These are phyloP conservation scores for Chaetogeoica ovagalla DNA, from an alignment of 2,888 invertebrate genomes.

Conservation along the genomic window DNA sequence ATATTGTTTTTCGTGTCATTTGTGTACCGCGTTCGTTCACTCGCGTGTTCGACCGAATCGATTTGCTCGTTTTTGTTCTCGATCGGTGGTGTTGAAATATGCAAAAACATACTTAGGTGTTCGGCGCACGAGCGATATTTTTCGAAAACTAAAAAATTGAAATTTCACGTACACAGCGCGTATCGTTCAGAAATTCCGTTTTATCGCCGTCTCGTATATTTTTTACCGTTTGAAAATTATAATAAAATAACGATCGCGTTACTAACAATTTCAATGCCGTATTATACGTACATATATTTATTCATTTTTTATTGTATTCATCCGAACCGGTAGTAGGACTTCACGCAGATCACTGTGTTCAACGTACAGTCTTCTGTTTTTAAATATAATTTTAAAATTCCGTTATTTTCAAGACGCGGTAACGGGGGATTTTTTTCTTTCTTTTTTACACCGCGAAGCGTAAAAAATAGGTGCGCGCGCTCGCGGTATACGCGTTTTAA, in stretches of 20 bases:
- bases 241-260: conserved; percentile 19
- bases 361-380: conserved; percentile 17
- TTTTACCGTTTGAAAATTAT: background rate
- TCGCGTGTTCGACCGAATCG: no score
- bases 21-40: no score
- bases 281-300: background rate
- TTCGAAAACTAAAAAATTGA: background rate
- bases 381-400: conserved; percentile 20
- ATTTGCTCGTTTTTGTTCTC: no score
- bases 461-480: background rate
- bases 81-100: no score
- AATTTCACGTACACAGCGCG: no score
- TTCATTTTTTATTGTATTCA: background rate
- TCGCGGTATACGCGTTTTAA: background rate
- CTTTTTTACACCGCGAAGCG: background rate
- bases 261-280: conserved; percentile 3
- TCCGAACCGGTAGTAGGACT: background rate
- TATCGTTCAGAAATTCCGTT: conserved; percentile 18
- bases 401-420: background rate
- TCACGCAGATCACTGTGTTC: conserved; percentile 7
- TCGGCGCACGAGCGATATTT: no score
- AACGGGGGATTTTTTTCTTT: background rate
- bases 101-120: no score
- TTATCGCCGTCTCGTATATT: background rate
- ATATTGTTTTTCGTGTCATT: no score